Evolutionary conservation across 2,888 invertebrate species (phyloP).

Genomic region (Archips xylosteana): DNA sequence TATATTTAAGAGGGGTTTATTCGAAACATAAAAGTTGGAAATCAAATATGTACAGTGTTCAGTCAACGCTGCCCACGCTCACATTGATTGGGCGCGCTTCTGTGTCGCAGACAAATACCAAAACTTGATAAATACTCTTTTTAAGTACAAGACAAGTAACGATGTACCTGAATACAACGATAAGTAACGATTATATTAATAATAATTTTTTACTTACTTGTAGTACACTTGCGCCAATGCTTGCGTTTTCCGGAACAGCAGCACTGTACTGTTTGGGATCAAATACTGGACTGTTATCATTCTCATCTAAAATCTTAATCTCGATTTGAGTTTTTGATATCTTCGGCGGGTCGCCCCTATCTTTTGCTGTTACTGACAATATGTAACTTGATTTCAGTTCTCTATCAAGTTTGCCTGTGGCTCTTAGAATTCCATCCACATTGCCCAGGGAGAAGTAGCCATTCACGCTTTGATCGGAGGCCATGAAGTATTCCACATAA

Average conservation of each 20-base stretch:
- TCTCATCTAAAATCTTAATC: constrained; percentile 93
- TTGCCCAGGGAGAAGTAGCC: constrained; percentile 93
- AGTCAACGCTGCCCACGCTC: too few species aligned
- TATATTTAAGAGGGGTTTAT: too few species aligned
- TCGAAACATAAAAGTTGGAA: too few species aligned
- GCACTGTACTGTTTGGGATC: constrained; percentile 96
- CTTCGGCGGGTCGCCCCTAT: constrained; percentile 94
- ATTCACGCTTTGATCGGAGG: constrained; percentile 87
- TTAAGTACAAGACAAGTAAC: too few species aligned
- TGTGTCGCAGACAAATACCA: too few species aligned
- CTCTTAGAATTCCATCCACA: constrained; percentile 94
- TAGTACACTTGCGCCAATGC: constrained; percentile 95
- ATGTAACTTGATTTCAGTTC: constrained; percentile 91
- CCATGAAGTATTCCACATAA: constrained; percentile 94
- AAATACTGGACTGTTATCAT: constrained; percentile 95
- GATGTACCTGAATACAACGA: too few species aligned
- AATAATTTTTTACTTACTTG: constrained; percentile 84
- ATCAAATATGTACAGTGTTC: too few species aligned
- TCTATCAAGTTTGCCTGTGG: constrained; percentile 94
- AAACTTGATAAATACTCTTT: too few species aligned
- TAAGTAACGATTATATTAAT: too few species aligned
- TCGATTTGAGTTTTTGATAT: constrained; percentile 88
- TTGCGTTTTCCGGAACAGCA: constrained; percentile 96
- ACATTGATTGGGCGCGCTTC: too few species aligned
- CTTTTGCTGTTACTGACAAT: constrained; percentile 92